Evolutionary conservation across 2,888 invertebrate genomes (phyloP), one percentile per base, ranked within the genome.

Genomic region (Cheilosia vernalis): DNA sequence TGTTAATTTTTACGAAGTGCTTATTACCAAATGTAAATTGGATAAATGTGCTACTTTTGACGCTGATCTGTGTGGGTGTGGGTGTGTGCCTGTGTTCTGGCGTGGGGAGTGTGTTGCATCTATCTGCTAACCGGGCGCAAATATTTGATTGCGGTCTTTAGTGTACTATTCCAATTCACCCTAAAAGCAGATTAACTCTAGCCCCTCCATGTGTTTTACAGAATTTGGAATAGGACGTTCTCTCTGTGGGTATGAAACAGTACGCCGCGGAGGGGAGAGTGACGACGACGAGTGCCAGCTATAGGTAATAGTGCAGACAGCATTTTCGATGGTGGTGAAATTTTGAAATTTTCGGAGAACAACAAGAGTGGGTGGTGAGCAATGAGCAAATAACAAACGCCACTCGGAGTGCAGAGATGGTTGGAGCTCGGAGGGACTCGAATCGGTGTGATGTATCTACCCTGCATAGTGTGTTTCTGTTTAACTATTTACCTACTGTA

Each of bases 1-100:
- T 79, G 83, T 83, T 87, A 87, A 87, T 88, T 87, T 88, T 88
- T 87, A 88, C 87, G 87, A 88, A 88, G 88, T 88, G 88, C 87
- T 88, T 88, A 88, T 87, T 87, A 87, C 82, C 72, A 47, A 87
- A 87, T 87, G 87, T 87, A 87, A 88, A 88, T 88, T 87, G 88
- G 87, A 86, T 86, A 88, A 78, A 83, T 72, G 72, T 78, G 78
- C 63, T 83, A 64, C 82, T 78, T 78, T 61, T 56, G 51, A 58
- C 64, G 69, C 58, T 67, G 61, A 17, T 21, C 13, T 27, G 27
- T 33, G 58, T 44, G 13, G 53, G 49, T 60, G 49, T 42, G 51
- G 42, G 13, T 72, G 37, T 60, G 49, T 66, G 72, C 53, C 44
- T 40, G 37, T 30, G 7, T 24, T 53, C 40, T 64, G 74, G 70